Evolutionary conservation across 2,113 vertebrate genomes (phyloP).

Genomic region (Callorhinus ursinus): DNA sequence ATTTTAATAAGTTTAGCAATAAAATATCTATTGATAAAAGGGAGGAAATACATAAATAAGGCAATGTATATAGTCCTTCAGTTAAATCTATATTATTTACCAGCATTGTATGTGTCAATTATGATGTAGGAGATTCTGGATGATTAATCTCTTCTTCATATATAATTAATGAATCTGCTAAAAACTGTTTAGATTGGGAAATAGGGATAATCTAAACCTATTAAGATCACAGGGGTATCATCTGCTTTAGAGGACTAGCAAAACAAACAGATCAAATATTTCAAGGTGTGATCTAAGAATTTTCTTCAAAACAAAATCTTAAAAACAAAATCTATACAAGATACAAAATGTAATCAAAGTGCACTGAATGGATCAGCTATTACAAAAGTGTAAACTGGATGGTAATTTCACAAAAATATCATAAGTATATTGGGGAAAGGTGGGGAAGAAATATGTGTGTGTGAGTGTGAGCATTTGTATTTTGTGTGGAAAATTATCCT

Average conservation of each 20-base stretch:
- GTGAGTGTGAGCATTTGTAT: background rate
- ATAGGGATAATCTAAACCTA: background rate
- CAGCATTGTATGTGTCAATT: background rate
- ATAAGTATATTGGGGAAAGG: background rate
- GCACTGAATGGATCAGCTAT: background rate
- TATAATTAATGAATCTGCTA: background rate
- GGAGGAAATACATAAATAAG: background rate
- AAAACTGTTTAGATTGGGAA: background rate
- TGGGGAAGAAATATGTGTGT: background rate
- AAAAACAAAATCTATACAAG: background rate
- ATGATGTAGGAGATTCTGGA: background rate
- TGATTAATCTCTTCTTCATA: background rate
- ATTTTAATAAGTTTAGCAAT: background rate
- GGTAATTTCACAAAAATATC: background rate
- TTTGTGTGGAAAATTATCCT: background rate
- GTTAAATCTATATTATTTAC: slow-evolving; percentile 12
- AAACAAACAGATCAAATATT: background rate
- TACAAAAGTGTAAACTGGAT: slow-evolving; percentile 14
- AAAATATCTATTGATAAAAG: background rate
- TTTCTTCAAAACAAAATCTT: slow-evolving; percentile 47
- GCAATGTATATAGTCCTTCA: background rate
- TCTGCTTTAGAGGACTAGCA: background rate
- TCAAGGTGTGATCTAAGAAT: background rate
- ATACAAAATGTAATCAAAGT: background rate
- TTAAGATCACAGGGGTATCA: background rate